These are phyloP conservation scores for Molothrus ater DNA, from an alignment of 2,797 vertebrate species.

Conservation along the genomic window DNA sequence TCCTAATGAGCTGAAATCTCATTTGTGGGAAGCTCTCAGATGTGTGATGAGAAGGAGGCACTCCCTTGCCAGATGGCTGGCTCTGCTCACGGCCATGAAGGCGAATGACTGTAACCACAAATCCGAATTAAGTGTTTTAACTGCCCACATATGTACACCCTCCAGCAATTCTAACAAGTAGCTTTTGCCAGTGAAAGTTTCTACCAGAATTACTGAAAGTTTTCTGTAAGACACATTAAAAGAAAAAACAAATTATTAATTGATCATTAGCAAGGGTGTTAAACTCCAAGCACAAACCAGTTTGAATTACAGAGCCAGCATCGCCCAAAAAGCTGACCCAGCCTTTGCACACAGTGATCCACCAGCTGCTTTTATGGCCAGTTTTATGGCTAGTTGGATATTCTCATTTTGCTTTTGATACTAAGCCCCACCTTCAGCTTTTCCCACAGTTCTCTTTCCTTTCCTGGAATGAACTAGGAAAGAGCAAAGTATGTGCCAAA, in stretches of 20 bases:
- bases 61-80: background rate
- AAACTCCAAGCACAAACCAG: background rate
- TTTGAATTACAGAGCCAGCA: background rate
- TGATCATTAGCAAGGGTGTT: background rate
- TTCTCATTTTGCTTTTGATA: background rate
- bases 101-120: background rate
- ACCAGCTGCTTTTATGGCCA: background rate
- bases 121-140: background rate
- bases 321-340: background rate
- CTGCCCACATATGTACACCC: background rate
- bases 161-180: background rate
- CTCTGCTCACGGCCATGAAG: background rate
- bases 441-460: background rate
- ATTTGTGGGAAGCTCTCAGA: background rate
- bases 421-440: background rate
- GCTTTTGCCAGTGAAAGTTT: background rate
- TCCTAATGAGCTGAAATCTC: background rate
- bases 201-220: background rate
- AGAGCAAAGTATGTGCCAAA: background rate
- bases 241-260: background rate
- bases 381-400: background rate
- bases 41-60: background rate
- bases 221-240: background rate
- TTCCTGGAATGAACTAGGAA: background rate
- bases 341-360: background rate